A percentile compares a stretch with the other conserved stretches of the same genome.
phyloP scores from a whole-genome alignment of 1,140 invertebrate species.

The Palaemon carinicauda region DNA sequence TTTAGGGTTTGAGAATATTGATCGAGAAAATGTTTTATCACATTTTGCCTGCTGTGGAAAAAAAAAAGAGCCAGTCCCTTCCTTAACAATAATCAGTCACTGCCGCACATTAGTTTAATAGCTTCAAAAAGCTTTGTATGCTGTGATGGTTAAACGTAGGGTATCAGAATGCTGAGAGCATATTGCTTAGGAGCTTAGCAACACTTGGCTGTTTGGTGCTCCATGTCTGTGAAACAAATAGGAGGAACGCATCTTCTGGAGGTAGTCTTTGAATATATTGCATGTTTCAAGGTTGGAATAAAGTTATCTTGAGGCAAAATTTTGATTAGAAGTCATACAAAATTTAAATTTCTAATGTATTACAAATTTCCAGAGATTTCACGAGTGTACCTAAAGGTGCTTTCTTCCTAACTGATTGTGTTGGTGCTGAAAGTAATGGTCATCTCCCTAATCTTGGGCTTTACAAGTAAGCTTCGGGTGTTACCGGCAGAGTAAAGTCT shows the following conservation, averaged over 20 bases:
- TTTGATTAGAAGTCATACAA: background rate
- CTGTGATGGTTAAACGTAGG: constrained; percentile 50
- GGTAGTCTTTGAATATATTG: background rate
- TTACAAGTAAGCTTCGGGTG: background rate
- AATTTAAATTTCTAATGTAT: too few species aligned
- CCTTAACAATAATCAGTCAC: constrained; percentile 42
- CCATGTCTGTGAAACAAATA: background rate
- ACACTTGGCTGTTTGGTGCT: constrained; percentile 5
- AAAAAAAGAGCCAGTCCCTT: background rate
- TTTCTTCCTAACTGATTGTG: constrained; percentile 25
- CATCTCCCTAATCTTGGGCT: background rate
- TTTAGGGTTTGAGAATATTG: background rate
- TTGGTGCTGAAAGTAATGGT: constrained; percentile 39
- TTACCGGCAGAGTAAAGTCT: background rate
- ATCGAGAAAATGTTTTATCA: background rate
- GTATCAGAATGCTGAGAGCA: constrained; percentile 45
- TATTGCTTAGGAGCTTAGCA: constrained; percentile 21
- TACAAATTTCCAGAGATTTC: too few species aligned
- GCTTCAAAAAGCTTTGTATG: constrained; percentile 53
- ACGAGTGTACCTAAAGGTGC: background rate
- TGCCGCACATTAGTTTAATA: constrained; percentile 49
- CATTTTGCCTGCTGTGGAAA: background rate
- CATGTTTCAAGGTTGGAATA: background rate
- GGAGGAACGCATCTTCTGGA: background rate
- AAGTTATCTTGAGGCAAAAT: background rate